phyloP scores from a whole-genome alignment of 2,797 vertebrate genomes.

The Enteromius argenteus region DNA sequence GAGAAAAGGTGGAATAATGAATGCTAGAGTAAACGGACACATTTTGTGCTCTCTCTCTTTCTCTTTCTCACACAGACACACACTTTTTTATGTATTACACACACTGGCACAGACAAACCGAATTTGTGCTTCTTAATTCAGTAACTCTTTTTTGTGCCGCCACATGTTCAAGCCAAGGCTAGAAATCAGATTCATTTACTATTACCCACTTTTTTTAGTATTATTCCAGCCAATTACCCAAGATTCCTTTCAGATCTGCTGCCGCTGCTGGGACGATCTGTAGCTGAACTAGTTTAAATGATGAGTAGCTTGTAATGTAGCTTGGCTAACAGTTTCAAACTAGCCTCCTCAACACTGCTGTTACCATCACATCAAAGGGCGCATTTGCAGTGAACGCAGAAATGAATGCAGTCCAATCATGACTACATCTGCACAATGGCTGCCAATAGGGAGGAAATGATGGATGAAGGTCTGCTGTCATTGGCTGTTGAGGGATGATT shows the following conservation, averaged over 20 bases:
- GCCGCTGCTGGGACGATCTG: background rate
- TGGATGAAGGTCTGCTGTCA: conserved; percentile 43
- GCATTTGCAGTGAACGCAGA: conserved; percentile 31
- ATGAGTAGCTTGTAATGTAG: conserved; percentile 6
- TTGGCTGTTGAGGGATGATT: conserved; percentile 28
- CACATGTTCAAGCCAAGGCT: conserved; percentile 68
- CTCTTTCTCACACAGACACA: conserved; percentile 56
- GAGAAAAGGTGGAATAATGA: conserved; percentile 76
- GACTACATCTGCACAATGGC: conserved; percentile 27
- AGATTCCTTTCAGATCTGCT: background rate
- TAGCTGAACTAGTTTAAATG: conserved; percentile 19
- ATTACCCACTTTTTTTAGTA: background rate
- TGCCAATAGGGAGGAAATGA: conserved; percentile 38
- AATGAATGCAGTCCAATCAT: conserved; percentile 28
- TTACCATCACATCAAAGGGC: conserved; percentile 56
- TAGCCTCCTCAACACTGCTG: conserved; percentile 31
- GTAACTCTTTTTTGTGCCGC: conserved; percentile 72
- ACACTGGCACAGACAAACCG: conserved; percentile 67
- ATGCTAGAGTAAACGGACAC: conserved; percentile 73
- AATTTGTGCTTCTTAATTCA: conserved; percentile 61
- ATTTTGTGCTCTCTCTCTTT: conserved; percentile 49
- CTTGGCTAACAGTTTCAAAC: conserved; percentile 35
- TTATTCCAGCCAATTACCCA: background rate
- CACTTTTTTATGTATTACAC: conserved; percentile 41
- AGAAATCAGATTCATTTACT: conserved; percentile 34